A percentile compares a stretch with the other conserved stretches of the same genome.
Evolutionary conservation across 2,888 invertebrate genomes (phyloP).

Genomic region (Pecten maximus): DNA sequence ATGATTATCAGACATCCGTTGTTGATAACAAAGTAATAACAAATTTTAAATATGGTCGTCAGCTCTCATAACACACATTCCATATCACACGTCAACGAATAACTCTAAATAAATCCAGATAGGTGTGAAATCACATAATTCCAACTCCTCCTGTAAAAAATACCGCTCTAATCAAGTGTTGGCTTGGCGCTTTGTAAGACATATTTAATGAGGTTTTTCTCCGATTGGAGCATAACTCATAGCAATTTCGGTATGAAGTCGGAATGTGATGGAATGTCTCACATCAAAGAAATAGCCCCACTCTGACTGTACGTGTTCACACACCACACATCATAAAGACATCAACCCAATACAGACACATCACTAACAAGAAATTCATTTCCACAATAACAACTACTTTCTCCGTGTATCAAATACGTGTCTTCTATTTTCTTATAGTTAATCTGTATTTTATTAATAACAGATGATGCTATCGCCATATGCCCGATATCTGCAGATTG

Average conservation of each 20-base stretch:
- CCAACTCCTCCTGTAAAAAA: conserved; percentile 17
- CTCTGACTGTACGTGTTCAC: background rate
- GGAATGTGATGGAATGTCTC: background rate
- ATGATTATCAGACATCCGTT: background rate
- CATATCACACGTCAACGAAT: background rate
- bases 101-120: conserved; percentile 20
- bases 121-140: background rate
- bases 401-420: background rate
- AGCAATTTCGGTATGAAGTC: background rate
- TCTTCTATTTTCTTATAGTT: background rate
- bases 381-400: conserved; percentile 7
- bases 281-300: background rate
- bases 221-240: background rate
- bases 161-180: background rate
- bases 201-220: conserved; percentile 20
- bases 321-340: background rate
- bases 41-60: background rate
- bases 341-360: background rate
- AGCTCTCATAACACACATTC: conserved; percentile 8
- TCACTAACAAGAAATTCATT: conserved; percentile 17
- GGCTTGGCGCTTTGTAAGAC: background rate
- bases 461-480: background rate
- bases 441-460: background rate
- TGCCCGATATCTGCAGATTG: too few species aligned
- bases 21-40: conserved; percentile 20